Evolutionary conservation across 2,888 invertebrate genomes (phyloP).

Genomic region (Acheta domesticus): DNA sequence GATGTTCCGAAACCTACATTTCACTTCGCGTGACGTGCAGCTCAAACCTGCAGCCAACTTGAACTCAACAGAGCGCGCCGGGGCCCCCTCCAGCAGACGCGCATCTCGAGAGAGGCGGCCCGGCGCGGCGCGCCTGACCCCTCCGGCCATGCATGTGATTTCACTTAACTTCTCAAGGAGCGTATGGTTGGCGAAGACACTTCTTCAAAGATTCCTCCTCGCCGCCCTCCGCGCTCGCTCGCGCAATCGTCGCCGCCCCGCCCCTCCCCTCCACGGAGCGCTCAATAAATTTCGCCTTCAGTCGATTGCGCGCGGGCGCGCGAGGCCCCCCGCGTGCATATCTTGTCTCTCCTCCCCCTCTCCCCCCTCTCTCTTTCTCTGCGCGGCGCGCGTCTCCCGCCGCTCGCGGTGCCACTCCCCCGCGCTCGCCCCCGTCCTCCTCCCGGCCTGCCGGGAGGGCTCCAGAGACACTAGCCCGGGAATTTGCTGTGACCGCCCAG

Average conservation of each 20-base stretch:
- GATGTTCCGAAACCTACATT: too few species aligned
- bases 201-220: too few species aligned
- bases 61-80: too few species aligned
- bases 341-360: neutral
- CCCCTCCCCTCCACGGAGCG: neutral
- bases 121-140: constrained; percentile 19
- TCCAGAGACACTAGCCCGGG: neutral
- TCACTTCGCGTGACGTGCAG: too few species aligned
- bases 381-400: neutral
- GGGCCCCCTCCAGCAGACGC: too few species aligned
- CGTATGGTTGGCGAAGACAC: neutral
- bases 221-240: too few species aligned
- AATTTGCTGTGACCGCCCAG: neutral
- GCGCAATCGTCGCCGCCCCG: too few species aligned
- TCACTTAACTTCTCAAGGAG: constrained; percentile 28
- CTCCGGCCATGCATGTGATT: constrained; percentile 27
- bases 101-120: too few species aligned
- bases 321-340: neutral
- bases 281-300: constrained; percentile 30
- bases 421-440: neutral
- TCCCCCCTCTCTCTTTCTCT: neutral
- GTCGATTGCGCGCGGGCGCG: constrained; percentile 26
- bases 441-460: neutral
- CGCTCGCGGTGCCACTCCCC: neutral
- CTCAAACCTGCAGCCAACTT: too few species aligned